phyloP scores from a whole-genome alignment of 2,113 vertebrate genomes.

The Xenopus laevis region DNA sequence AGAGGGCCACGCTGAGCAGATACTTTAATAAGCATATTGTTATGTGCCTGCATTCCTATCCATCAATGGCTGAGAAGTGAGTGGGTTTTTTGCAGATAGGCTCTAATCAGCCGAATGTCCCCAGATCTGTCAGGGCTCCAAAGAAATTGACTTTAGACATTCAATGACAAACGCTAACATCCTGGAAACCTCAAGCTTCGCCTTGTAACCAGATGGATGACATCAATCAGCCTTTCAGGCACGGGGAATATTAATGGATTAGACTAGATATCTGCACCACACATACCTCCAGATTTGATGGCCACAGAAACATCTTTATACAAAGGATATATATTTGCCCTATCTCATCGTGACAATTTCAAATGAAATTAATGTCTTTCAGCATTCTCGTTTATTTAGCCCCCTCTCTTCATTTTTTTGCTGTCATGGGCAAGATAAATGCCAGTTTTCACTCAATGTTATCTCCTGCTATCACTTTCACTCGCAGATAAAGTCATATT shows the following conservation, averaged over 20 bases:
- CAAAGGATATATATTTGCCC: constrained; percentile 31
- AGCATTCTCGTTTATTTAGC: constrained; percentile 18
- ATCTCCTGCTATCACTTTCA: constrained; percentile 23
- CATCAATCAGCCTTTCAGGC: constrained; percentile 54
- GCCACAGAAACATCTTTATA: constrained; percentile 17
- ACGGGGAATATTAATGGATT: constrained; percentile 43
- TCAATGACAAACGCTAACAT: constrained; percentile 61
- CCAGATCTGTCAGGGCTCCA: constrained; percentile 57
- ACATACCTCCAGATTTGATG: constrained; percentile 14
- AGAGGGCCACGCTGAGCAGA: background rate
- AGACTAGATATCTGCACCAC: background rate
- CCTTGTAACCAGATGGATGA: constrained; percentile 53
- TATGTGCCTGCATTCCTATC: background rate
- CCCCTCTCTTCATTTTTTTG: background rate
- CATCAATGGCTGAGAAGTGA: background rate
- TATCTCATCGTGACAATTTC: constrained; percentile 21
- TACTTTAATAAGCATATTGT: constrained; percentile 14
- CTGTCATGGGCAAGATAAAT: constrained; percentile 19
- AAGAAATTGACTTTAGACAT: constrained; percentile 56
- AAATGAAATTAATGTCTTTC: constrained; percentile 13
- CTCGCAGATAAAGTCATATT: constrained; percentile 7
- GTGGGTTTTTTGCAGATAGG: constrained; percentile 2
- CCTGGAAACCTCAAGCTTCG: constrained; percentile 48
- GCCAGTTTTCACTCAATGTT: constrained; percentile 2
- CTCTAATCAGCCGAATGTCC: constrained; percentile 33